Base-by-base conservation (phyloP, 2,113 vertebrate species). In the Axis porcinus region DNA sequence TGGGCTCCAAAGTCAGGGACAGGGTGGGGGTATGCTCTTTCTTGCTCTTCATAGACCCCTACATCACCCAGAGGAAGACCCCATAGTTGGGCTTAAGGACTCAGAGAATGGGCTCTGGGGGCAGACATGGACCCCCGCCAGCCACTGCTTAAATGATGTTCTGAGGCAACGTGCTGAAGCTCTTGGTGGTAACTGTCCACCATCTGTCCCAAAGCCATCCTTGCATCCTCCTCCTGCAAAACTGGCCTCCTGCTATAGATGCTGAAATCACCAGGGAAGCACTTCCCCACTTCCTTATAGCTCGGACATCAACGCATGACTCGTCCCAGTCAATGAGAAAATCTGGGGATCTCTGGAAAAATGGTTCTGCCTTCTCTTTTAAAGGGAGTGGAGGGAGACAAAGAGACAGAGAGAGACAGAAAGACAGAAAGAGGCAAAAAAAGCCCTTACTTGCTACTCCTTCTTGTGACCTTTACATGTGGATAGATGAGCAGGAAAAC, bases 81-180 rank as follows among this genome's bases (percentile, higher is more conserved):
- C 78, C 19, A 19, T 4, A 11, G 21, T 54, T 36, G 30, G 13
- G 45, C 43, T 86, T 78, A 14, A 60, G 33, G 13, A 19, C 23
- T 15, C 28, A 81, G 55, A 52, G 28, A 84, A 58, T 1, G 19
- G 2, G 2, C 7, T 23, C 40, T 47, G 36, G 14, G 28, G 4
- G 33, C 43, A 45, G 17, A 30, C 23, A 13, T 0, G 7, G 28
- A 52, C 17, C 17, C 50, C 36, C 0, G 0, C 1, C 1, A 2
- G 45, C 45, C 64, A 7, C 40, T 19, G 11, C 78, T 45, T 36
- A 19, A 9, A 14, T 7, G 25, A 4, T 21, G n/a, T 36, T 12
- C 58, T 54, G 13, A 0, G 25, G 40, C 47, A 17, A 43, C 6
- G 1, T 23, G 16, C 40, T 14, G 21, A 17, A 33, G 3, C 12